Evolutionary conservation across 1,140 invertebrate genomes (phyloP).

Genomic region (Ceratosolen fusciceps): DNA sequence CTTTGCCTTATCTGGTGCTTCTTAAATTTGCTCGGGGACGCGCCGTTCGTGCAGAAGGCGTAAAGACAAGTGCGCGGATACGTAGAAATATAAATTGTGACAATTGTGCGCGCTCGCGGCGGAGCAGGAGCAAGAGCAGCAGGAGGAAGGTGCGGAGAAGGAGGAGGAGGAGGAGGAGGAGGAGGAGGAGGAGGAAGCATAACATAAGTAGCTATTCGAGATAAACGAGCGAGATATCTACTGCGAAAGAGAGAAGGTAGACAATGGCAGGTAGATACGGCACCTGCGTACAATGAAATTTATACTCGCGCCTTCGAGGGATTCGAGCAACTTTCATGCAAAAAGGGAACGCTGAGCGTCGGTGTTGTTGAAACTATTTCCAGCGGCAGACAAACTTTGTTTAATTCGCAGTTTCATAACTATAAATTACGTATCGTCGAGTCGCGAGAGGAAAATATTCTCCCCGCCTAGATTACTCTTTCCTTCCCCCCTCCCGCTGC

Average conservation of each 20-base stretch:
- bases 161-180: not conserved
- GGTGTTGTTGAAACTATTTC: slow-evolving; percentile 8
- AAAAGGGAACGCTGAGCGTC: slow-evolving; percentile 1
- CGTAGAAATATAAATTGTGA: not conserved
- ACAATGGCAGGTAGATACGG: slow-evolving; percentile 8
- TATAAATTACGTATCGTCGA: not conserved
- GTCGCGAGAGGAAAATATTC: too few relatives aligned
- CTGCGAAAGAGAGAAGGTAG: slow-evolving; percentile 19
- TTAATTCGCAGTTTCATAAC: not conserved
- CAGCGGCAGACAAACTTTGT: not conserved
- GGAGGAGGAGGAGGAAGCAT: not conserved
- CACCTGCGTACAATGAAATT: slow-evolving; percentile 12
- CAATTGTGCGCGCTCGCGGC: too few relatives aligned
- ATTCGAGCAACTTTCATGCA: not conserved
- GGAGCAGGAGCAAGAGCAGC: not conserved
- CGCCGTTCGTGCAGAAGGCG: not conserved
- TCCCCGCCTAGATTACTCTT: not conserved
- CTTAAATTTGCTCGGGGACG: not conserved
- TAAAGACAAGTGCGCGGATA: not conserved
- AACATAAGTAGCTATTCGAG: not conserved
- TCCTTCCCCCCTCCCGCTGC: not conserved
- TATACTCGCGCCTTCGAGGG: not conserved
- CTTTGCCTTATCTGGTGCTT: not conserved
- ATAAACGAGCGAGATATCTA: slow-evolving; percentile 21
- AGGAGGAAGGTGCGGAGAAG: not conserved